phyloP scores from a whole-genome alignment of 2,797 vertebrate genomes.

The Chaetodon trifasciatus region DNA sequence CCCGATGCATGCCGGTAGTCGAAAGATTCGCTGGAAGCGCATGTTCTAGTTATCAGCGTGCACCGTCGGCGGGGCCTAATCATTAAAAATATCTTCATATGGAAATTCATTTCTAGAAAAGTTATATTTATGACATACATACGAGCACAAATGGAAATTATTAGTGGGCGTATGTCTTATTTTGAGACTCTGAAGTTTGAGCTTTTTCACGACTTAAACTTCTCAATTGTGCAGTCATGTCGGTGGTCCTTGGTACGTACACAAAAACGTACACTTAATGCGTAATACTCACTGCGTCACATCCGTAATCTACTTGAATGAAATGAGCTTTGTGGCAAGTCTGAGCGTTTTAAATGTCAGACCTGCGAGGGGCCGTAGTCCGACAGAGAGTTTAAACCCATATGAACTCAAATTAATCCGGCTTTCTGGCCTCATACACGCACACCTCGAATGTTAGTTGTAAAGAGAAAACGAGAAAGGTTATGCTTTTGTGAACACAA shows the following conservation, averaged over 20 bases:
- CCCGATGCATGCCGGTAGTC: conserved; percentile 43
- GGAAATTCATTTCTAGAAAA: accelerated
- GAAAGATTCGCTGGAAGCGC: conserved; percentile 46
- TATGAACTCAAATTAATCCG: neutral
- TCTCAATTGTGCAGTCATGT: accelerated
- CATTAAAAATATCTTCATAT: accelerated
- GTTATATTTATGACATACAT: accelerated
- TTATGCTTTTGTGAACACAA: neutral
- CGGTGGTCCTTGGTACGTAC: accelerated
- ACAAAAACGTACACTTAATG: conserved; percentile 12
- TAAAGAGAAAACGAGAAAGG: neutral
- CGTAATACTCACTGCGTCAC: conserved; percentile 39
- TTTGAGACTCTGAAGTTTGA: too few relatives aligned
- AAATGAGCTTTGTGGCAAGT: conserved; percentile 49
- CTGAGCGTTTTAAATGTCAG: conserved; percentile 38
- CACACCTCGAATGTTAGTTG: accelerated
- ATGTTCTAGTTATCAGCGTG: accelerated
- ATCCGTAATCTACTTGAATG: conserved; percentile 63
- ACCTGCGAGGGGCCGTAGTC: neutral
- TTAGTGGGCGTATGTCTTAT: too few relatives aligned
- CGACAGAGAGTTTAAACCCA: conserved; percentile 2
- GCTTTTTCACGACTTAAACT: accelerated
- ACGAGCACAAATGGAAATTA: accelerated
- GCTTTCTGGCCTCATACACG: neutral
- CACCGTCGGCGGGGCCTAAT: conserved; percentile 17